Evolutionary conservation across 2,888 invertebrate species (phyloP).

Genomic region (Cheilosia grossa): DNA sequence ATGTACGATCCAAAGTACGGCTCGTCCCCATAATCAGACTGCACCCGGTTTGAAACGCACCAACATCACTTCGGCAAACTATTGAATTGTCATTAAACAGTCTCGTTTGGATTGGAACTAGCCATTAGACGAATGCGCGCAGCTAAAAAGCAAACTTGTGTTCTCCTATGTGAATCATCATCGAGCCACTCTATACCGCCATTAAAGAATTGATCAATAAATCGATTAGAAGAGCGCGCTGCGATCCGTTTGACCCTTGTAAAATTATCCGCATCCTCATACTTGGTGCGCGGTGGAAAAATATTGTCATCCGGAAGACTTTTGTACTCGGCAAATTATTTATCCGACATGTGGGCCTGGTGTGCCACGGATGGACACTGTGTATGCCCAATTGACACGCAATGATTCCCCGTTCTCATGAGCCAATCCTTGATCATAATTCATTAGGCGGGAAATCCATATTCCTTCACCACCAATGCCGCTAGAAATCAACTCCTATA

Average conservation of each 20-base stretch:
- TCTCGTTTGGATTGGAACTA: constrained; percentile 32
- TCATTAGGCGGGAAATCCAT: constrained; percentile 59
- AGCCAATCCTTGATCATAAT: constrained; percentile 63
- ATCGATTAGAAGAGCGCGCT: constrained; percentile 47
- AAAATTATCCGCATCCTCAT: constrained; percentile 20
- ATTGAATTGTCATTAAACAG: constrained; percentile 55
- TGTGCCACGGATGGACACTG: not conserved
- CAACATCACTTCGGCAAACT: constrained; percentile 36
- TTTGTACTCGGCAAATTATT: constrained; percentile 5
- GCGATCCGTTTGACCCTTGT: constrained; percentile 51
- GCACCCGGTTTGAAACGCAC: constrained; percentile 6
- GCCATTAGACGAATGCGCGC: constrained; percentile 19
- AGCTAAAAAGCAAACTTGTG: constrained; percentile 54
- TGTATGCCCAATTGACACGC: constrained; percentile 70
- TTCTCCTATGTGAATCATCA: constrained; percentile 50
- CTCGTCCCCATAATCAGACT: not conserved
- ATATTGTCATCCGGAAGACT: constrained; percentile 48
- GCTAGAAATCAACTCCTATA: constrained; percentile 48
- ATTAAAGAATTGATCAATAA: constrained; percentile 68
- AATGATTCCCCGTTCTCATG: constrained; percentile 42
- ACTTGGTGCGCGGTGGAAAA: constrained; percentile 8
- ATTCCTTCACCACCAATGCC: constrained; percentile 69
- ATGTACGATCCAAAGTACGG: not conserved
- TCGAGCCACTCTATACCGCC: constrained; percentile 8
- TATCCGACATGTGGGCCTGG: constrained; percentile 54